These are phyloP conservation scores for Falco berigora DNA, from an alignment of 2,797 vertebrate species.

Conservation along the genomic window DNA sequence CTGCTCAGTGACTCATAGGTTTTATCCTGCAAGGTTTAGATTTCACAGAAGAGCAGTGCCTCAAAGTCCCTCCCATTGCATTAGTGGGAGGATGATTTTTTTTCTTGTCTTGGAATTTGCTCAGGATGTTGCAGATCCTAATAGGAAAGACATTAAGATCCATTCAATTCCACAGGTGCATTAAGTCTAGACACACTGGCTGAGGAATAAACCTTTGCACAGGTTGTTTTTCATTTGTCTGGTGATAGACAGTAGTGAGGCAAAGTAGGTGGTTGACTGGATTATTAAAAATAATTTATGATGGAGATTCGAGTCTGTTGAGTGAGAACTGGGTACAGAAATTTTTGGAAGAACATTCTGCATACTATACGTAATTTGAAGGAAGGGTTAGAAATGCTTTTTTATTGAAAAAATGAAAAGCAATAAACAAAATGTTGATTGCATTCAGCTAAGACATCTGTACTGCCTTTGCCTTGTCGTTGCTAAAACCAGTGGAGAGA, in stretches of 20 bases:
- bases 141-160: not conserved
- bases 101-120: not conserved
- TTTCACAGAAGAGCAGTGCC: not conserved
- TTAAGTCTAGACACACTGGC: not conserved
- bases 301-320: not conserved
- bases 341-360: not conserved
- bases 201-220: not conserved
- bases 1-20: not conserved
- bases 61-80: not conserved
- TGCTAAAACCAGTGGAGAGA: not conserved
- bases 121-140: not conserved
- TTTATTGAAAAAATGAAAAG: not conserved
- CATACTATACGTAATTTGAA: not conserved
- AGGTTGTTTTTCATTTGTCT: not conserved
- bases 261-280: not conserved
- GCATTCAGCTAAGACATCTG: not conserved
- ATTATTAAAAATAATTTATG: not conserved
- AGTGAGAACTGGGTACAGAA: not conserved
- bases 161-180: not conserved
- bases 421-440: not conserved
- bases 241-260: not conserved
- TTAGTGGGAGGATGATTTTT: not conserved
- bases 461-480: not conserved
- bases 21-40: not conserved
- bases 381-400: not conserved